phyloP scores from a whole-genome alignment of 2,113 vertebrate species.

The Micronycteris hirsuta region DNA sequence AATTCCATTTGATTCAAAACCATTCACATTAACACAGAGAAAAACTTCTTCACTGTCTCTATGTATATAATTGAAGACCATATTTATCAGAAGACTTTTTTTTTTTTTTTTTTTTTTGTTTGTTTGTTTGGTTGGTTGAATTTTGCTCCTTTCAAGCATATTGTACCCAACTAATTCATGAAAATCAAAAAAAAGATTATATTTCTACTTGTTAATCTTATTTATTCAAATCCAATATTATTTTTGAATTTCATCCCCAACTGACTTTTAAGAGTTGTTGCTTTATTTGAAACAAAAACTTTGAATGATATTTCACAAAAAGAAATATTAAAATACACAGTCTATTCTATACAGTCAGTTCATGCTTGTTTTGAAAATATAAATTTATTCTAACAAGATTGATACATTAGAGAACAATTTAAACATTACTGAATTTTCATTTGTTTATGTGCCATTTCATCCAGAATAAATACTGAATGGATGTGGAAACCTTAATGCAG shows the following conservation, averaged over 20 bases:
- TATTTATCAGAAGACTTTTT: neutral
- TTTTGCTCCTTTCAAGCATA: neutral
- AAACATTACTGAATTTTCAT: neutral
- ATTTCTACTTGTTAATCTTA: neutral
- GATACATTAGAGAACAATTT: neutral
- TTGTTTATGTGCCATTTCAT: neutral
- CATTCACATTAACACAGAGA: neutral
- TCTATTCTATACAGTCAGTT: neutral
- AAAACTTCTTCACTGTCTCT: neutral
- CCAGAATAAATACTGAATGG: neutral
- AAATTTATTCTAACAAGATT: neutral
- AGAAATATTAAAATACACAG: neutral
- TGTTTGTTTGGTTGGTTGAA: neutral
- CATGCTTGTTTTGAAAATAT: neutral
- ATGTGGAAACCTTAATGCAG: neutral
- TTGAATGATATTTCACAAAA: neutral
- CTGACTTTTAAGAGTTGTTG: neutral
- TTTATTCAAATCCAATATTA: neutral
- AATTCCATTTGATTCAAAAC: neutral
- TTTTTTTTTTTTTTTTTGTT: neutral
- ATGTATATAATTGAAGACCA: neutral
- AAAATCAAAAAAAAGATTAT: neutral
- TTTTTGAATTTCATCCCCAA: constrained; percentile 6
- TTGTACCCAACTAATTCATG: neutral
- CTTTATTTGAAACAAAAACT: neutral